Conservation (phyloP, 2,888 invertebrate species). For the Eurytoma adleriae region DNA sequence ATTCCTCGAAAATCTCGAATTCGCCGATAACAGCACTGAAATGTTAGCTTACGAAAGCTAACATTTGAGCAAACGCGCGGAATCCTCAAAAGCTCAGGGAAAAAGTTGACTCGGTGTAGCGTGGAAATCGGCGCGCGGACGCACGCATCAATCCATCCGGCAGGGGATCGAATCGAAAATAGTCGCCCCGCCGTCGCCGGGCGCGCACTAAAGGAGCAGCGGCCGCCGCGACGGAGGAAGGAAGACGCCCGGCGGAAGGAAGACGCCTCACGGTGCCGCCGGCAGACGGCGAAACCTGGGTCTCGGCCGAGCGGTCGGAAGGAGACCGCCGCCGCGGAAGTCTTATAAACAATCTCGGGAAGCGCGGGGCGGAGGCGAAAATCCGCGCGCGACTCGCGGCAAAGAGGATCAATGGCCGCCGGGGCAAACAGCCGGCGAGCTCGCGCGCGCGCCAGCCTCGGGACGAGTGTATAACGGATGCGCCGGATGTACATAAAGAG, state of each 20-base stretch:
- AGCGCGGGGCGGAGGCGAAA: slow-evolving; percentile 58
- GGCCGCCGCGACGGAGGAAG: neutral
- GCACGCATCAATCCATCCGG: no score
- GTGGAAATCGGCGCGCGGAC: no score
- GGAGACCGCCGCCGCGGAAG: slow-evolving; percentile 68
- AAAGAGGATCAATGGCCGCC: slow-evolving; percentile 55
- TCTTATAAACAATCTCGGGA: slow-evolving; percentile 70
- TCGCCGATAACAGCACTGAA: no score
- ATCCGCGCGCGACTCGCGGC: slow-evolving; percentile 51
- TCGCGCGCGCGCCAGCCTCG: neutral
- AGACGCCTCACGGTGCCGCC: slow-evolving; percentile 1
- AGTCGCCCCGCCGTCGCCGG: no score
- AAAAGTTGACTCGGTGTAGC: no score
- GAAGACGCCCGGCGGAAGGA: slow-evolving; percentile 22
- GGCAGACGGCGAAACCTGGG: slow-evolving; percentile 32
- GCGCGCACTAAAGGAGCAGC: neutral
- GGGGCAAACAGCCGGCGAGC: slow-evolving; percentile 16
- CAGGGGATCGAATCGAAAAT: no score
- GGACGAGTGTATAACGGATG: slow-evolving; percentile 30
- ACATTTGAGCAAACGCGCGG: no score
- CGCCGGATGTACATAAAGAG: neutral
- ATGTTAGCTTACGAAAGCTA: no score
- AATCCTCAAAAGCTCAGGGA: no score
- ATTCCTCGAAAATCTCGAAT: no score
- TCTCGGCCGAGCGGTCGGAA: slow-evolving; percentile 7